Evolutionary conservation across 2,888 invertebrate genomes (phyloP).

Genomic region (Dioctria rufipes): DNA sequence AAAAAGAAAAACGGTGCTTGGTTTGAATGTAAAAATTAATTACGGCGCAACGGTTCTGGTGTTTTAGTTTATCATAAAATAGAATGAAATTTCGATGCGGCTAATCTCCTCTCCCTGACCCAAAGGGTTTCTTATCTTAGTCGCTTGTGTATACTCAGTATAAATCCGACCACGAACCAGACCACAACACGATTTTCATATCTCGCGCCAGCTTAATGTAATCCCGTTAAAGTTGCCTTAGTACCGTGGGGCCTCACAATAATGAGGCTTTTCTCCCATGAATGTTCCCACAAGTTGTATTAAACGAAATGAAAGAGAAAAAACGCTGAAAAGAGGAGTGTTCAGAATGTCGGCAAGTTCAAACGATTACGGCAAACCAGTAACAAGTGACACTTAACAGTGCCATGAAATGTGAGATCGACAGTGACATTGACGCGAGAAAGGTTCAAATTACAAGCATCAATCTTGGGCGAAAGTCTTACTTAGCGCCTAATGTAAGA

Average conservation of each 20-base stretch:
- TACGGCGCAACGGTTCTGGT: too few species aligned
- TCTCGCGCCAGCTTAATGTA: slow-evolving; percentile 15
- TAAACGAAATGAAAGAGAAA: background rate
- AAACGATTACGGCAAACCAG: slow-evolving; percentile 12
- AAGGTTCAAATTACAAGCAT: slow-evolving; percentile 27
- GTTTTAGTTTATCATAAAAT: too few species aligned
- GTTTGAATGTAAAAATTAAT: too few species aligned
- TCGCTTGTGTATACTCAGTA: background rate
- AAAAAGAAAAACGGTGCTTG: too few species aligned
- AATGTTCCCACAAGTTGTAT: slow-evolving; percentile 22
- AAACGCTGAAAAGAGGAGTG: background rate
- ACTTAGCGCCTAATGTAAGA: slow-evolving; percentile 43
- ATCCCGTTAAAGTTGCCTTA: slow-evolving; percentile 44
- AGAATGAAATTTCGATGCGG: too few species aligned
- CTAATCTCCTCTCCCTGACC: too few species aligned
- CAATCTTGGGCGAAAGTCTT: background rate
- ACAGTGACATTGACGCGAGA: slow-evolving; percentile 47
- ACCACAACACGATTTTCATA: slow-evolving; percentile 37
- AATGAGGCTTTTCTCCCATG: slow-evolving; percentile 7
- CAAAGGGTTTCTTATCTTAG: background rate
- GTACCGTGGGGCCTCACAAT: slow-evolving; percentile 8
- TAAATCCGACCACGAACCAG: slow-evolving; percentile 9
- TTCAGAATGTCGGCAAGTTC: slow-evolving; percentile 39
- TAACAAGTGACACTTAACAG: slow-evolving; percentile 32
- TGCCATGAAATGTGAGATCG: slow-evolving; percentile 18